phyloP scores from a whole-genome alignment of 2,113 vertebrate species.

The Onychorhynchus coronatus region DNA sequence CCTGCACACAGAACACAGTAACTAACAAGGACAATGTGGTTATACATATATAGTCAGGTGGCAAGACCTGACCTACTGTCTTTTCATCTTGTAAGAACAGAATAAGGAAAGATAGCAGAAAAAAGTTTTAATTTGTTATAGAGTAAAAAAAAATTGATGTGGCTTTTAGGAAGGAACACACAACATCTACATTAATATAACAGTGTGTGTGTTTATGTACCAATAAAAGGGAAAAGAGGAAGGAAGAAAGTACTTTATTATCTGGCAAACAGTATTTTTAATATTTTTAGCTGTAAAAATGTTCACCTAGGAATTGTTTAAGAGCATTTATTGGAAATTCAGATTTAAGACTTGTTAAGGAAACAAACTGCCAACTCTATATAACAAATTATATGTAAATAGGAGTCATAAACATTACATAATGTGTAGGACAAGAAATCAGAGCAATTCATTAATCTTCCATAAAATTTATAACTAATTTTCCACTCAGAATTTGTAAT shows the following conservation, averaged over 20 bases:
- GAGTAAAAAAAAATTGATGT: background rate
- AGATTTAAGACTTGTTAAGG: background rate
- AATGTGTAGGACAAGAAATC: background rate
- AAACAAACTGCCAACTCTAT: background rate
- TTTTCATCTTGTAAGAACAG: background rate
- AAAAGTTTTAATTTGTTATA: background rate
- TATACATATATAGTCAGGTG: background rate
- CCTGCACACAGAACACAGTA: background rate
- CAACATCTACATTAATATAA: background rate
- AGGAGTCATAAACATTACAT: background rate
- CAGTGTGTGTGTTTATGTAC: background rate
- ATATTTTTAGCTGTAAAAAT: background rate
- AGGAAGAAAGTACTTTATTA: background rate
- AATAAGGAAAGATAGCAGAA: background rate
- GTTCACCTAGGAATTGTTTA: background rate
- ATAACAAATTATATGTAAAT: background rate
- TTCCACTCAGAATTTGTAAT: background rate
- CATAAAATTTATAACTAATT: background rate
- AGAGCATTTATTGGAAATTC: background rate
- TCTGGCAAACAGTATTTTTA: background rate
- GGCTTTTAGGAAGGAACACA: background rate
- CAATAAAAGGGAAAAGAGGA: background rate
- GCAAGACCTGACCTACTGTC: background rate
- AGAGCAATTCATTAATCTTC: background rate
- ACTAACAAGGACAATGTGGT: background rate